phyloP scores from a whole-genome alignment of 2,113 vertebrate species.

The Lathamus discolor region DNA sequence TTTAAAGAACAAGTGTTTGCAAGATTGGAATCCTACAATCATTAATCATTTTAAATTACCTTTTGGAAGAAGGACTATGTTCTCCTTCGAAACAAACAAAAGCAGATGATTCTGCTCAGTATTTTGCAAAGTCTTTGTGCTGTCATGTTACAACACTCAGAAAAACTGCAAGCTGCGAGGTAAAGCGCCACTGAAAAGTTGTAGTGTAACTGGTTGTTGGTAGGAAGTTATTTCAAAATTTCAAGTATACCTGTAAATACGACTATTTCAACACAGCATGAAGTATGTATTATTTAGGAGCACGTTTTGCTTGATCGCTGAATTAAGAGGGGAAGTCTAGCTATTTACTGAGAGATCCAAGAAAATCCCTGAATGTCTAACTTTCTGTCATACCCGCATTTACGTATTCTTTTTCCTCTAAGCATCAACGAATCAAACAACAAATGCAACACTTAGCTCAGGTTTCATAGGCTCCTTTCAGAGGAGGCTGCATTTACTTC shows the following conservation, averaged over 20 bases:
- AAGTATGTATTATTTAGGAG: not conserved
- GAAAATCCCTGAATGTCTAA: not conserved
- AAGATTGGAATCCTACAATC: conserved; percentile 8
- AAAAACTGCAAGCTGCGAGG: not conserved
- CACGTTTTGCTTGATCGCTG: not conserved
- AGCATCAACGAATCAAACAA: not conserved
- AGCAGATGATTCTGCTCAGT: not conserved
- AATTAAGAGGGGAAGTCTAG: not conserved
- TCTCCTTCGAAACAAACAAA: conserved; percentile 20
- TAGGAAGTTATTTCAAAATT: not conserved
- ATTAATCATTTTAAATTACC: conserved; percentile 41
- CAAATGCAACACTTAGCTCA: not conserved
- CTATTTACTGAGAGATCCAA: rapidly evolving
- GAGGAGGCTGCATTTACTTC: not conserved
- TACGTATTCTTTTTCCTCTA: not conserved
- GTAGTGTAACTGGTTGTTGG: not conserved
- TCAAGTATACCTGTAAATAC: not conserved
- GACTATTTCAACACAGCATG: not conserved
- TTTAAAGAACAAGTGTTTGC: conserved; percentile 16
- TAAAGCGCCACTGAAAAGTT: not conserved
- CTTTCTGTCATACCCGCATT: not conserved
- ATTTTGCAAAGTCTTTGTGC: not conserved
- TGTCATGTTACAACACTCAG: not conserved
- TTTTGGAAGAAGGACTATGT: not conserved
- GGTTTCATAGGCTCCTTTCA: not conserved